A percentile compares a stretch with the other conserved stretches of the same genome.
These are phyloP conservation scores for Idaea straminata DNA, from an alignment of 2,888 invertebrate species.

Conservation along the genomic window DNA sequence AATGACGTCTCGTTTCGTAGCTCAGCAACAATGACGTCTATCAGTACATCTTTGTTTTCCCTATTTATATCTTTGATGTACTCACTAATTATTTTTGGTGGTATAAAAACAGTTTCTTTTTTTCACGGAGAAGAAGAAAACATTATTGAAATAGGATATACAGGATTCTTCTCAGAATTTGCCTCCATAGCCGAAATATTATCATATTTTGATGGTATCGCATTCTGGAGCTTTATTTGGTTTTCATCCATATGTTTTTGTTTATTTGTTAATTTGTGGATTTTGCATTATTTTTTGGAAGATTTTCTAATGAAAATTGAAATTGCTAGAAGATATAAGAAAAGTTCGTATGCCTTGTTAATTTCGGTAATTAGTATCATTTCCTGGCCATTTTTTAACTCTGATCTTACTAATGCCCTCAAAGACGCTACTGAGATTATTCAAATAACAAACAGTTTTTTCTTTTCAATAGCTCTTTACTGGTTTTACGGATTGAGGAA, in stretches of 20 bases:
- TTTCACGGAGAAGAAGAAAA: constrained; percentile 66
- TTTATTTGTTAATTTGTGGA: constrained; percentile 56
- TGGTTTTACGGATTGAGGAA: constrained; percentile 65
- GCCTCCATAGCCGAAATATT: constrained; percentile 60
- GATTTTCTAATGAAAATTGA: constrained; percentile 39
- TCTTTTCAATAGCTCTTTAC: constrained; percentile 60
- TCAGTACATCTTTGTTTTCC: constrained; percentile 51
- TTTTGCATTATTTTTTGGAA: constrained; percentile 50
- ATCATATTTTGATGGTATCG: constrained; percentile 53
- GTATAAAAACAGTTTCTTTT: constrained; percentile 64
- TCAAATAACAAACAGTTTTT: constrained; percentile 51
- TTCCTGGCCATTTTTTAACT: constrained; percentile 60
- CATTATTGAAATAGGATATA: constrained; percentile 53
- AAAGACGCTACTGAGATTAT: constrained; percentile 52
- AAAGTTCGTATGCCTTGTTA: constrained; percentile 36
- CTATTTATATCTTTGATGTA: constrained; percentile 45
- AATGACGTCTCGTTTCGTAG: constrained; percentile 61
- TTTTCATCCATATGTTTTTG: constrained; percentile 52
- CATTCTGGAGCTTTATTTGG: constrained; percentile 62
- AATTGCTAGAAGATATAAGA: constrained; percentile 38
- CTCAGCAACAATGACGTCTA: constrained; percentile 64
- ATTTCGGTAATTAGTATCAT: constrained; percentile 39
- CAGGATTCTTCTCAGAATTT: constrained; percentile 49
- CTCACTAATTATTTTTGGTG: constrained; percentile 54
- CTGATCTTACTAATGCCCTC: constrained; percentile 54